These are phyloP conservation scores for Monochamus saltuarius DNA, from an alignment of 1,140 invertebrate genomes.

Conservation along the genomic window DNA sequence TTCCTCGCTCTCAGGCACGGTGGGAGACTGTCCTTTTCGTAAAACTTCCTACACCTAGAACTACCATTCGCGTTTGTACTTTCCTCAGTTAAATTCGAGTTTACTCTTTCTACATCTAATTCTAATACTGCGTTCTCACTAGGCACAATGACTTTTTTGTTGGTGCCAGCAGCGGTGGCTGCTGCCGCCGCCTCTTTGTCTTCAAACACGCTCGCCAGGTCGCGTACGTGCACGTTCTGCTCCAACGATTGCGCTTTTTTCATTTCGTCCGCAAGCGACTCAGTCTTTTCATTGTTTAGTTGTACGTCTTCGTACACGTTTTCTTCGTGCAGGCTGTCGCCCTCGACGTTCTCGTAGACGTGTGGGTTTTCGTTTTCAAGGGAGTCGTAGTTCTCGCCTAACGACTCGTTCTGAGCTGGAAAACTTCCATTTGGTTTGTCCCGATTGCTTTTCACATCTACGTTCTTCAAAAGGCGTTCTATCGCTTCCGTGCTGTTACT, in stretches of 20 bases:
- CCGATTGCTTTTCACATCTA: not conserved
- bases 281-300: constrained; percentile 16
- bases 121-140: constrained; percentile 17
- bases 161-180: not conserved
- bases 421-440: not conserved
- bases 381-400: constrained; percentile 39
- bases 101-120: constrained; percentile 8
- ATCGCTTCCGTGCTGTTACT: not conserved
- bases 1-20: constrained; percentile 58
- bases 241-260: not conserved
- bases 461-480: not conserved
- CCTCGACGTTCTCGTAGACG: constrained; percentile 44
- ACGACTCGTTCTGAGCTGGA: constrained; percentile 9
- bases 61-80: constrained; percentile 9
- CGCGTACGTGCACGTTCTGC: constrained; percentile 36
- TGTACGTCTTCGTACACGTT: constrained; percentile 21
- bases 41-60: constrained; percentile 26
- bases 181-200: constrained; percentile 18
- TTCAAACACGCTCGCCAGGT: constrained; percentile 39
- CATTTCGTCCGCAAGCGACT: constrained; percentile 6
- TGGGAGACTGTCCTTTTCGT: constrained; percentile 51
- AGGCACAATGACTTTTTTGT: not conserved
- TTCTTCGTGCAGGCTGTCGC: constrained; percentile 26
- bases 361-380: constrained; percentile 37
- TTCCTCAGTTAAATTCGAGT: constrained; percentile 9